These are phyloP conservation scores for Meriones psammophilus DNA, from an alignment of 2,797 vertebrate genomes.

Conservation along the genomic window DNA sequence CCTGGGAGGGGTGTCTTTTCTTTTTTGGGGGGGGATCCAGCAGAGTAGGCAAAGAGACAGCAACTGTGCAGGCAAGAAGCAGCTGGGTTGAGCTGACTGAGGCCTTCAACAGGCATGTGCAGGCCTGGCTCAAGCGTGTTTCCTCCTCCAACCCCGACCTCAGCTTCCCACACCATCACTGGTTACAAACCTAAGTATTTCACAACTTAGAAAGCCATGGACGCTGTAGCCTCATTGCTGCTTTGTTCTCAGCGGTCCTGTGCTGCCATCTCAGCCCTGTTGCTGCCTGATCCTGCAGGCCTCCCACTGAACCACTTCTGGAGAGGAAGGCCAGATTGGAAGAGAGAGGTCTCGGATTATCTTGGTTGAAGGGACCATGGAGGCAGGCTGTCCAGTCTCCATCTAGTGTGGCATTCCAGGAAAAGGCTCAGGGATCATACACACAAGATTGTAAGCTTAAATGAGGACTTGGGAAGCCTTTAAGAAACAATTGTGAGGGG, in stretches of 20 bases:
- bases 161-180: neutral
- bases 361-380: neutral
- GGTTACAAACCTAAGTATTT: neutral
- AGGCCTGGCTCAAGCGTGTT: neutral
- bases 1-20: no score
- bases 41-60: neutral
- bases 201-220: neutral
- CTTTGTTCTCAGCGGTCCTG: no score
- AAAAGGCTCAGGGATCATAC: neutral
- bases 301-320: neutral
- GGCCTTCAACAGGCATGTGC: neutral
- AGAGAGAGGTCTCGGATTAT: conserved; percentile 9
- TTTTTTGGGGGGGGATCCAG: neutral
- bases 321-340: neutral
- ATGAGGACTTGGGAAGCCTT: neutral
- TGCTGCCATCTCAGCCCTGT: neutral
- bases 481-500: neutral
- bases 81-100: neutral
- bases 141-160: neutral
- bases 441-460: neutral
- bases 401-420: neutral
- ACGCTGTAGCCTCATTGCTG: neutral
- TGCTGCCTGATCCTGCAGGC: neutral
- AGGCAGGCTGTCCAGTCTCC: neutral
- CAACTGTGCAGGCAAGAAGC: rapidly evolving